Conservation (phyloP, 1,140 invertebrate genomes). For the Lasioglossum baleicum region DNA sequence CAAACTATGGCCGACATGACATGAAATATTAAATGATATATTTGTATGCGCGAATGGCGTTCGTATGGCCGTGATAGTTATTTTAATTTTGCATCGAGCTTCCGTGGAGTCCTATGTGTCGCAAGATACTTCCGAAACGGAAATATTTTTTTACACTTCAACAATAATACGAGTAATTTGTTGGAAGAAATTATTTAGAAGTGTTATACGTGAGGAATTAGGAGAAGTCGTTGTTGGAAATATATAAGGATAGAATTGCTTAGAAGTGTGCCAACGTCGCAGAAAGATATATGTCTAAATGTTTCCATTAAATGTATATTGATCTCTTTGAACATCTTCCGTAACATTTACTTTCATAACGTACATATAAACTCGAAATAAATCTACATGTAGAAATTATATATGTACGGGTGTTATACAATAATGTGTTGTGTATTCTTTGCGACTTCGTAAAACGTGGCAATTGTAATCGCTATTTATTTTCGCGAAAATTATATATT, state of each 20-base stretch:
- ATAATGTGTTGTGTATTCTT: background rate
- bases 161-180: background rate
- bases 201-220: too few relatives aligned
- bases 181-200: too few relatives aligned
- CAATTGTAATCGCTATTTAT: constrained; percentile 7
- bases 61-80: constrained; percentile 16
- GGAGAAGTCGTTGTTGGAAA: background rate
- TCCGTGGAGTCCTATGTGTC: background rate
- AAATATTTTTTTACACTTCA: background rate
- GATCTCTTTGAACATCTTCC: constrained; percentile 36
- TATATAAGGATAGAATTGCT: background rate
- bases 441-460: constrained; percentile 2
- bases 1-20: background rate
- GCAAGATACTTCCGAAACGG: background rate
- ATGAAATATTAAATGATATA: constrained; percentile 33
- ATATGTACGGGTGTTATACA: constrained; percentile 3
- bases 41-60: constrained; percentile 25
- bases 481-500: background rate
- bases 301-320: constrained; percentile 35
- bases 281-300: background rate
- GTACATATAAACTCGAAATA: constrained; percentile 27
- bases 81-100: background rate
- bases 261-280: background rate
- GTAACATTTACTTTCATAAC: constrained; percentile 35
- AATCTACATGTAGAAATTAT: background rate